These are phyloP conservation scores for Nemopilema nomurai DNA, from an alignment of 30 jellyfish, hydroid and myxozoan species.

Conservation along the genomic window DNA sequence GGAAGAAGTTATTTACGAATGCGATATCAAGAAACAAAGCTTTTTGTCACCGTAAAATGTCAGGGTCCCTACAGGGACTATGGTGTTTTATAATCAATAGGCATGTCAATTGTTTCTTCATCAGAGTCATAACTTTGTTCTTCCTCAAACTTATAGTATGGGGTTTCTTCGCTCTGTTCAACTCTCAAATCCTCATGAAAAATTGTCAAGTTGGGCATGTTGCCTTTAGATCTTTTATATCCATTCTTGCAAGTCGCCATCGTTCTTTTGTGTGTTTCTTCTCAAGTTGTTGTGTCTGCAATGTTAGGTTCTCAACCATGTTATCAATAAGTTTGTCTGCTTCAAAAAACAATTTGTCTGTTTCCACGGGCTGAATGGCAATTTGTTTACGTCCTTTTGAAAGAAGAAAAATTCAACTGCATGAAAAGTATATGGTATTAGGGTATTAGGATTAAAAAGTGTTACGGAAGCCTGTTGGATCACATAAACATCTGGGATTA, in stretches of 20 bases:
- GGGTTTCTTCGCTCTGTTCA: background rate
- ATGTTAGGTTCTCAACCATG: background rate
- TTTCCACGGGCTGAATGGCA: background rate
- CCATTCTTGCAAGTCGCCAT: slow-evolving; percentile 17
- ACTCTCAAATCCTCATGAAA: slow-evolving; percentile 31
- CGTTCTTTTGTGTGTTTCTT: slow-evolving; percentile 31
- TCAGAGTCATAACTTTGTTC: slow-evolving; percentile 3
- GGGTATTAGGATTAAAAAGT: background rate
- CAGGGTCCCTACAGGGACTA: background rate
- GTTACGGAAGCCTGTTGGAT: background rate
- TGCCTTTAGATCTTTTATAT: slow-evolving; percentile 28
- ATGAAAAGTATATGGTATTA: no score
- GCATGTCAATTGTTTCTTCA: slow-evolving; percentile 25
- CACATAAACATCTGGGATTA: no score
- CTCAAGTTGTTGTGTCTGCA: background rate
- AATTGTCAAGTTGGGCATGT: slow-evolving; percentile 14
- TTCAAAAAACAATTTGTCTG: background rate
- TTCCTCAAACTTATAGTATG: background rate
- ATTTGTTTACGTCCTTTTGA: slow-evolving; percentile 23
- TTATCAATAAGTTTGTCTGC: background rate
- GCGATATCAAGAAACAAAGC: no score
- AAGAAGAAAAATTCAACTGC: no score
- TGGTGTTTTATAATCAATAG: slow-evolving; percentile 8
- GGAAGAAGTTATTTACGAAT: no score
- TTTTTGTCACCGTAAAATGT: no score